Percentiles rank a stretch among this genome's conserved stretches.
These are phyloP conservation scores for Pomacea canaliculata DNA, from an alignment of 2,888 invertebrate genomes.

Conservation along the genomic window DNA sequence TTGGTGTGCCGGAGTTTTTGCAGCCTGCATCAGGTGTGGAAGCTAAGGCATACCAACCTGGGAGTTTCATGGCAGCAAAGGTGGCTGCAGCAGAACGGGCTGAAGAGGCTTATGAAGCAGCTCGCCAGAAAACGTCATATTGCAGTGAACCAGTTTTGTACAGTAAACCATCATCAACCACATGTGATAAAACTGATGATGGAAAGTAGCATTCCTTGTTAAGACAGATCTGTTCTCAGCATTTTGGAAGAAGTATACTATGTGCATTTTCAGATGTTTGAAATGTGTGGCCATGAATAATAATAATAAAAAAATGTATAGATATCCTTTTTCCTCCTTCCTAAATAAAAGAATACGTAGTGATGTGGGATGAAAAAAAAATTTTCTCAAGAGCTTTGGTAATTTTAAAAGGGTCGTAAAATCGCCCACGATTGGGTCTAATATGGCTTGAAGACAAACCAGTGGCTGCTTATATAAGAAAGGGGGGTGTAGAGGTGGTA, in stretches of 20 bases:
- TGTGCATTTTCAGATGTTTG: not conserved
- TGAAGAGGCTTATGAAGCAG: slow-evolving; percentile 21
- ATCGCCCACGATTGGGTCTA: no score
- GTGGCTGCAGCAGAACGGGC: slow-evolving; percentile 18
- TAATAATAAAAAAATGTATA: not conserved
- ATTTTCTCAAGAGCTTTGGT: no score
- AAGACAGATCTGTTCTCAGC: not conserved
- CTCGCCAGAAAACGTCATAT: slow-evolving; percentile 21
- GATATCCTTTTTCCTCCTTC: not conserved
- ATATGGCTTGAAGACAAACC: no score
- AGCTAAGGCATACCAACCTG: slow-evolving; percentile 26
- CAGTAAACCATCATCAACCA: not conserved
- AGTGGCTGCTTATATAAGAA: no score
- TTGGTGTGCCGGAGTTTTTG: slow-evolving; percentile 22
- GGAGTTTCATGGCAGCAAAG: slow-evolving; percentile 37
- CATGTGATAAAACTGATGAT: not conserved
- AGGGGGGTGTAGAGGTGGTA: no score
- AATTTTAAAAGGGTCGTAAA: no score
- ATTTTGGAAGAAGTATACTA: not conserved
- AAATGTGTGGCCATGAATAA: not conserved
- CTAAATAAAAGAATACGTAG: no score
- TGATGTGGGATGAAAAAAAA: no score
- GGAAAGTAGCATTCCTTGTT: not conserved
- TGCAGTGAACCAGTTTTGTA: slow-evolving; percentile 28
- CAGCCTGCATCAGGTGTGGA: slow-evolving; percentile 15